Evolutionary conservation across 2,888 invertebrate species (phyloP).

Genomic region (Campoplex nolae): DNA sequence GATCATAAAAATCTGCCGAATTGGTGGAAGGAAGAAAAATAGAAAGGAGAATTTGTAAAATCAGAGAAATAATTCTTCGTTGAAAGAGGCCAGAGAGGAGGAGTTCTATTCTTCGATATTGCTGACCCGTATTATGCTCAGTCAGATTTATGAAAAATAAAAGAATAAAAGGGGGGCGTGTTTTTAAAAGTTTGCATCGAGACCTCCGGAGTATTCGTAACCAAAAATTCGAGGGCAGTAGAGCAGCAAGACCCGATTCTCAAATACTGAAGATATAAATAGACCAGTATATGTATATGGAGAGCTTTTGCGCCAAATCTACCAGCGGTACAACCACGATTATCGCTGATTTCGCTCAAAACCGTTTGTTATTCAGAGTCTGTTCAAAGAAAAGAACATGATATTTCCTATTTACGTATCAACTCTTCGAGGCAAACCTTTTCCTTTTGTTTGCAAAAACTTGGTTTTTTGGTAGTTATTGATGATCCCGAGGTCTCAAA

Average conservation of each 20-base stretch:
- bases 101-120: conserved; percentile 47
- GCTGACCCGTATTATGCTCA: conserved; percentile 48
- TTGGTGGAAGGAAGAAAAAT: background rate
- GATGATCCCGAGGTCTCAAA: no score
- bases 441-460: no score
- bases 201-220: conserved; percentile 40
- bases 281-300: background rate
- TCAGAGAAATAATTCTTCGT: conserved; percentile 13
- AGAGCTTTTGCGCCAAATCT: background rate
- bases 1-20: conserved; percentile 15
- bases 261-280: conserved; percentile 29
- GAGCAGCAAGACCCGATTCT: conserved; percentile 55
- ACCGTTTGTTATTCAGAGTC: background rate
- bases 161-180: conserved; percentile 40
- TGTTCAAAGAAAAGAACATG: background rate
- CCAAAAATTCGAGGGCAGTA: conserved; percentile 61
- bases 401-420: background rate
- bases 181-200: conserved; percentile 40
- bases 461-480: no score
- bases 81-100: background rate
- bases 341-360: background rate
- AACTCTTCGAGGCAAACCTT: no score
- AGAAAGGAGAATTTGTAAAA: background rate
- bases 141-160: conserved; percentile 62
- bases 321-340: background rate